Conservation (phyloP, 2,113 vertebrate species). For the Monopterus albus region DNA sequence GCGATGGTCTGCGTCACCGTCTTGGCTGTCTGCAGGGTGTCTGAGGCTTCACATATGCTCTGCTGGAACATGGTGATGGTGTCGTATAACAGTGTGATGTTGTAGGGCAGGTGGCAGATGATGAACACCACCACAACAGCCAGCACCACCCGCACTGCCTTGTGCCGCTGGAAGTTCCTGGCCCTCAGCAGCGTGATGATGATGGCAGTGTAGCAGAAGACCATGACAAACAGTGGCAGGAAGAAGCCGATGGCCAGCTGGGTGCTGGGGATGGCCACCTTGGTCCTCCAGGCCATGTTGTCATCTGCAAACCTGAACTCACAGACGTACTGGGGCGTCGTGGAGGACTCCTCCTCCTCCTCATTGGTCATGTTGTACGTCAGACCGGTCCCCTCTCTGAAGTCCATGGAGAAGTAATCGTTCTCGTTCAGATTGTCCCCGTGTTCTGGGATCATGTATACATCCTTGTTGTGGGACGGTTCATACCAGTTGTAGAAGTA, state of each 20-base stretch:
- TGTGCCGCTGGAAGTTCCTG: slow-evolving; percentile 89
- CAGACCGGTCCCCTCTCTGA: too few relatives aligned
- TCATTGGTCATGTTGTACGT: too few relatives aligned
- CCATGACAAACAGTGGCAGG: slow-evolving; percentile 88
- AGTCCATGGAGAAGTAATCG: too few relatives aligned
- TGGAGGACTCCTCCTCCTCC: rapidly evolving
- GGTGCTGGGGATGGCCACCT: slow-evolving; percentile 78
- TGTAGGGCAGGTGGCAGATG: slow-evolving; percentile 90
- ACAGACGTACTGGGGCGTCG: slow-evolving; percentile 68
- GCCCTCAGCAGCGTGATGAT: slow-evolving; percentile 84
- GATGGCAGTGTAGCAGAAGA: slow-evolving; percentile 87
- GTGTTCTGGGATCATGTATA: rapidly evolving
- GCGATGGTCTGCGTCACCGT: slow-evolving; percentile 83
- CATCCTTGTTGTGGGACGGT: rapidly evolving
- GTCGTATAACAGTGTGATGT: slow-evolving; percentile 79
- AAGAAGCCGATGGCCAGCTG: slow-evolving; percentile 89
- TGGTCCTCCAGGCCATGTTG: slow-evolving; percentile 52
- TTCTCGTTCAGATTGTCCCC: background rate
- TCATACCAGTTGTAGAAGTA: slow-evolving; percentile 72
- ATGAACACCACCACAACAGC: slow-evolving; percentile 88
- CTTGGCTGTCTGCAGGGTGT: slow-evolving; percentile 43
- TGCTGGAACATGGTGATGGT: slow-evolving; percentile 64
- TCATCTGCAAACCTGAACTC: slow-evolving; percentile 70
- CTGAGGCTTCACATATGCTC: slow-evolving; percentile 43
- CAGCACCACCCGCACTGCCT: slow-evolving; percentile 88